Percentiles rank a stretch among this genome's conserved stretches.
Conservation (phyloP, 2,113 vertebrate genomes). For the Myrmecobius fasciatus region DNA sequence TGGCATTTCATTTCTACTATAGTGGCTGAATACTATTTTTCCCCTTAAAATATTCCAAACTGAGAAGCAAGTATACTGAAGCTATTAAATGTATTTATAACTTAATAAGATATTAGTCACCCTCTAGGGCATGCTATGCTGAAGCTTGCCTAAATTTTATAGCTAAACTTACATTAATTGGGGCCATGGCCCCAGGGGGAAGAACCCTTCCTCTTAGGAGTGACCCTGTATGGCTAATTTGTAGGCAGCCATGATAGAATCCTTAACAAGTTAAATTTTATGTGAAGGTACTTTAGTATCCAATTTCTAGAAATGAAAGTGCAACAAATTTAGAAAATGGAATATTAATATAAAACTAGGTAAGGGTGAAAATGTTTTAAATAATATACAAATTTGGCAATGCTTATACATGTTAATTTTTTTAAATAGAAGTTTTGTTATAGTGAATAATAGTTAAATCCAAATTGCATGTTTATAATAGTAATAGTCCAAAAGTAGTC, state of each 20-base stretch:
- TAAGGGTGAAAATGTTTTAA: background rate
- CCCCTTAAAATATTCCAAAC: slow-evolving; percentile 57
- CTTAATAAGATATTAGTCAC: slow-evolving; percentile 72
- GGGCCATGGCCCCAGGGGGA: background rate
- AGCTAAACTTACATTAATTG: slow-evolving; percentile 66
- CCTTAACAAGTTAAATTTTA: slow-evolving; percentile 16
- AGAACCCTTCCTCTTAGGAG: slow-evolving; percentile 42
- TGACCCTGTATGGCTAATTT: slow-evolving; percentile 40
- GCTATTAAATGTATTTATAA: slow-evolving; percentile 75
- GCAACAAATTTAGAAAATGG: background rate
- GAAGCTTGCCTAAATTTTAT: slow-evolving; percentile 27
- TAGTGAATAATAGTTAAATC: background rate
- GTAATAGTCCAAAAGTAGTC: background rate
- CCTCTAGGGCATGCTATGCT: slow-evolving; percentile 54
- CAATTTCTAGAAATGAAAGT: background rate
- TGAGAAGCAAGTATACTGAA: slow-evolving; percentile 59
- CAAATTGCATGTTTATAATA: background rate
- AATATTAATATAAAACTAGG: background rate
- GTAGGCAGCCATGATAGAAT: slow-evolving; percentile 59
- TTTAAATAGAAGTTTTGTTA: background rate
- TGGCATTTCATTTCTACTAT: slow-evolving; percentile 34
- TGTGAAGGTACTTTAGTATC: background rate
- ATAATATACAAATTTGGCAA: background rate
- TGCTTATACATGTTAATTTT: background rate
- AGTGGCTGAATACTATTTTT: slow-evolving; percentile 51